Evolutionary conservation across 30 jellyfish, hydroid and myxozoan species (phyloP), one percentile per base, ranked within the genome.

Genomic region (Rhopilema esculentum): DNA sequence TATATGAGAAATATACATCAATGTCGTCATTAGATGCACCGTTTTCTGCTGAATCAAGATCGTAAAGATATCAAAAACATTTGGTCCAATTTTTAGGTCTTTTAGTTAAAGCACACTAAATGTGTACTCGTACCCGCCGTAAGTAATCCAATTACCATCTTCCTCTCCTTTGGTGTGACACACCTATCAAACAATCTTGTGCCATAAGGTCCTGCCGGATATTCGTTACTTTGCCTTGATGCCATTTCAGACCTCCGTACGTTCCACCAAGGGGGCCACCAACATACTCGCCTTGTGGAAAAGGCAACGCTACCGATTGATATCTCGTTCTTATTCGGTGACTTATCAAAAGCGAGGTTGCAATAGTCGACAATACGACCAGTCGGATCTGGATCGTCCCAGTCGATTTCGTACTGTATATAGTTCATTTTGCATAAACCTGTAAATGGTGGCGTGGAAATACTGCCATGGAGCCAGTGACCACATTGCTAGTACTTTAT

Each of bases 371-470:
- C 98, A 68, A 92, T 19, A 19, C 98, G 85, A 15, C 97, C 98
- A 0, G 98, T 70, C 24, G 98, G 29, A 75, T 92, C 98, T 23
- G 85, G 94, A 66, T 92, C 98, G 74, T 92, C 98, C 98, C 98
- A 92, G 29, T 92, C 96, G 17, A 92, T 92, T 62, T 92, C 98
- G 49, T 50, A 92, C 50, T 69, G 49, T 50, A n/a, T n/a, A n/a
- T n/a, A 92, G 78, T 73, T 79, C 66, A 27, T 82, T 91, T 21
- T 85, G 64, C 12, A 92, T 28, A 48, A 78, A 91, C 28, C 93
- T 73, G 22, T 66, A 31, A 8, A 92, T 82, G 27, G 94, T 92
- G 0, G 96, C 98, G 40, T 87, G 91, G 66, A 92, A 92, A 87
- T 92, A 92, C 69, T 92, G 98, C 98, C 98, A 92, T 32, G 70